phyloP scores from a whole-genome alignment of 2,797 vertebrate genomes.

The Sphaeramia orbicularis region DNA sequence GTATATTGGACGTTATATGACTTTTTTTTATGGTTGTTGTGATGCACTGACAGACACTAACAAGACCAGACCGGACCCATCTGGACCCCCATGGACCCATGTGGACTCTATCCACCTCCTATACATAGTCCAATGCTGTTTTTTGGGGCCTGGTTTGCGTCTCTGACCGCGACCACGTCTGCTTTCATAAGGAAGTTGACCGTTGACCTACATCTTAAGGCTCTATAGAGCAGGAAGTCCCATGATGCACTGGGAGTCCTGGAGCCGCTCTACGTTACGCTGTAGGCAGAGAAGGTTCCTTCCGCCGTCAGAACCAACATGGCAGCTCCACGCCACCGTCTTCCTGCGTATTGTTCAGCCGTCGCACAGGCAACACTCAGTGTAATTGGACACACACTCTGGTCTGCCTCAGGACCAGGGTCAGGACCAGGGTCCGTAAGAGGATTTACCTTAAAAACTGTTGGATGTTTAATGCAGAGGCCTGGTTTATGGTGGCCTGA shows the following conservation, averaged over 20 bases:
- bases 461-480: not conserved
- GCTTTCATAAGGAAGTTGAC: slow-evolving; percentile 65
- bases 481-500: too few species aligned
- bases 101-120: not conserved
- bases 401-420: too few species aligned
- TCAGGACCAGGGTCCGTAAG: too few species aligned
- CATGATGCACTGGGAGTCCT: slow-evolving; percentile 39
- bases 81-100: too few species aligned
- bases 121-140: not conserved
- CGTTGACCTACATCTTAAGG: slow-evolving; percentile 73
- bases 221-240: slow-evolving; percentile 66
- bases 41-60: slow-evolving; percentile 10
- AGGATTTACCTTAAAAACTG: too few species aligned
- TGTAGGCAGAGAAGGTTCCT: slow-evolving; percentile 40
- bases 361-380: slow-evolving; percentile 19
- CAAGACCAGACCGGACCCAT: slow-evolving; percentile 11
- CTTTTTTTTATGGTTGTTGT: too few species aligned
- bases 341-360: slow-evolving; percentile 61
- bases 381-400: too few species aligned
- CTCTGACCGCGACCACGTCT: slow-evolving; percentile 5
- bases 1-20: too few species aligned
- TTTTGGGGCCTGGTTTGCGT: slow-evolving; percentile 4
- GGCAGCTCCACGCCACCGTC: slow-evolving; percentile 41
- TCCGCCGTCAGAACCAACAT: slow-evolving; percentile 33
- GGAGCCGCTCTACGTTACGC: slow-evolving; percentile 24